phyloP scores from a whole-genome alignment of 2,888 invertebrate genomes.

The Ectemnius cavifrons region DNA sequence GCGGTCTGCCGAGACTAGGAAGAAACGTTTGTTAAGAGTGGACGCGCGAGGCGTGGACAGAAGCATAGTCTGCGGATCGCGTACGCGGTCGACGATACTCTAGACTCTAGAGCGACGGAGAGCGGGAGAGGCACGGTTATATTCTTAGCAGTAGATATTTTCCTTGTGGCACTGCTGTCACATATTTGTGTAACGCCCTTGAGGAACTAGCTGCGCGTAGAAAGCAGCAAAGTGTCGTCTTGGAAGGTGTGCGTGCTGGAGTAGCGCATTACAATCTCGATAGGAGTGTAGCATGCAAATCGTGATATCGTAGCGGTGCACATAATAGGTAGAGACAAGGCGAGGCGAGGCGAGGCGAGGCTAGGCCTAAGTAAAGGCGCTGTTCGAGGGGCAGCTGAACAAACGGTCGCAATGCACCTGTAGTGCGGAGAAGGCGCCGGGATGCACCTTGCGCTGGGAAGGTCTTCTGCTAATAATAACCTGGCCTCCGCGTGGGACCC shows the following conservation, averaged over 20 bases:
- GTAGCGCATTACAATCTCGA: no score
- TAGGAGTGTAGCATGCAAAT: background rate
- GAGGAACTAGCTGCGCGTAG: background rate
- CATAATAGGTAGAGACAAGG: background rate
- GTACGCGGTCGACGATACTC: background rate
- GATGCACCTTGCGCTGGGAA: conserved; percentile 48
- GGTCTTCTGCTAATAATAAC: conserved; percentile 55
- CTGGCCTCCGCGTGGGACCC: conserved; percentile 37
- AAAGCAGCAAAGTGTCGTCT: background rate
- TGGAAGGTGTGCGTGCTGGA: no score
- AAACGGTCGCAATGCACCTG: conserved; percentile 55
- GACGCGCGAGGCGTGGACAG: no score
- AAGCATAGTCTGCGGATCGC: background rate
- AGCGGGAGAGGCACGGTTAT: no score
- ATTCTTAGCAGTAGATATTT: conserved; percentile 33
- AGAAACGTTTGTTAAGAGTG: no score
- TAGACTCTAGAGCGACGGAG: background rate
- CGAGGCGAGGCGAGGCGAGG: no score
- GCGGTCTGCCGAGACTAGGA: no score
- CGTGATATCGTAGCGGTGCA: background rate
- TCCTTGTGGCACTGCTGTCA: conserved; percentile 31
- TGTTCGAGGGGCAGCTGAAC: conserved; percentile 44
- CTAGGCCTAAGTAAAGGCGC: conserved; percentile 35
- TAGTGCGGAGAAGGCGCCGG: conserved; percentile 23
- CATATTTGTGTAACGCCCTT: background rate